These are phyloP conservation scores for Stegophylla sp. DNA, from an alignment of 2,888 invertebrate species.

Conservation along the genomic window DNA sequence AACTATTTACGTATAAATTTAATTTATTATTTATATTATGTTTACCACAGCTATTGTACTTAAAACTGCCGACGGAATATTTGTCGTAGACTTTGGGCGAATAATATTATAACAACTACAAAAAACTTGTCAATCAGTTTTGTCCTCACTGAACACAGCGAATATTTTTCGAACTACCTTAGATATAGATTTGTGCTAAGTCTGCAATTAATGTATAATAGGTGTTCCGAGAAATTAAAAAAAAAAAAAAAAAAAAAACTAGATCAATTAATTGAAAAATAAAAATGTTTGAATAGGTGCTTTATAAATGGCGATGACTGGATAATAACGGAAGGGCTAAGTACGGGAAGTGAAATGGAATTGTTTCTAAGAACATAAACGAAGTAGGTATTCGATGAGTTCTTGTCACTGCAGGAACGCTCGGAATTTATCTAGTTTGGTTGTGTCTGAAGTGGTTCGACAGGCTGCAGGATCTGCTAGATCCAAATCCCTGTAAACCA, in stretches of 20 bases:
- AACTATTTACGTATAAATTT: neutral
- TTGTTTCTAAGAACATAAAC: slow-evolving; percentile 53
- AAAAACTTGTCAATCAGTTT: slow-evolving; percentile 35
- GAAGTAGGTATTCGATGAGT: slow-evolving; percentile 28
- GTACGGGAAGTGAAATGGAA: slow-evolving; percentile 56
- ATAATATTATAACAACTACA: neutral
- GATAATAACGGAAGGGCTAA: slow-evolving; percentile 52
- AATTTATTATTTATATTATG: neutral
- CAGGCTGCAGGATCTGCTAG: neutral
- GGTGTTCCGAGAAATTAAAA: slow-evolving; percentile 54
- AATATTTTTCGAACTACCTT: slow-evolving; percentile 43
- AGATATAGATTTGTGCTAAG: slow-evolving; percentile 38
- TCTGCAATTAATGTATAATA: slow-evolving; percentile 46
- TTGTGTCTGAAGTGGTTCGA: slow-evolving; percentile 1
- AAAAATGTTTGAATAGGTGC: slow-evolving; percentile 47
- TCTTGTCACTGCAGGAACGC: slow-evolving; percentile 48
- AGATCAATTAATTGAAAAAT: slow-evolving; percentile 36
- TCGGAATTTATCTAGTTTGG: slow-evolving; percentile 39
- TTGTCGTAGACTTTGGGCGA: neutral
- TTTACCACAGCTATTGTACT: neutral
- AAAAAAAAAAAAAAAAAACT: slow-evolving; percentile 52
- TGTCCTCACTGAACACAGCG: neutral
- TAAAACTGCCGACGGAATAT: neutral
- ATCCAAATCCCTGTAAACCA: no score
- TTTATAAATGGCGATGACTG: slow-evolving; percentile 55